A percentile compares a stretch with the other conserved stretches of the same genome.
phyloP scores from a whole-genome alignment of 2,888 invertebrate species.

The Resseliella maxima region DNA sequence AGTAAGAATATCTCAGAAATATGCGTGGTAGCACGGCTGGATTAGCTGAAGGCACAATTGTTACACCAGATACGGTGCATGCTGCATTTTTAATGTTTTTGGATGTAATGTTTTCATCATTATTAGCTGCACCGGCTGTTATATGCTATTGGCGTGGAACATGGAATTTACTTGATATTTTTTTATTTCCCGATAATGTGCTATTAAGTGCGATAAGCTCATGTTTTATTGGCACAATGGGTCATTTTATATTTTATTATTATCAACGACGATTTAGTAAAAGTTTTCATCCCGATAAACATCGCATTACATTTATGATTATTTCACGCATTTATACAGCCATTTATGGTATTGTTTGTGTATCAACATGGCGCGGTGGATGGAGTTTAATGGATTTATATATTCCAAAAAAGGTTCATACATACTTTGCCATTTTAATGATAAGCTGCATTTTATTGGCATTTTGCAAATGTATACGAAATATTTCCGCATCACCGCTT shows the following conservation, averaged over 20 bases:
- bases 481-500: conserved; percentile 86
- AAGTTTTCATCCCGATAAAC: conserved; percentile 75
- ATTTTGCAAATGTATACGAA: conserved; percentile 77
- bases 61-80: conserved; percentile 61
- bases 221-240: conserved; percentile 76
- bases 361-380: conserved; percentile 88
- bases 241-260: conserved; percentile 77
- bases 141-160: conserved; percentile 89
- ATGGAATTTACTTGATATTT: conserved; percentile 81
- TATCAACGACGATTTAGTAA: conserved; percentile 74
- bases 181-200: conserved; percentile 74
- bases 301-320: conserved; percentile 76
- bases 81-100: conserved; percentile 74
- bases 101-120: conserved; percentile 78
- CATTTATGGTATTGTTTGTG: conserved; percentile 82
- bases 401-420: conserved; percentile 72
- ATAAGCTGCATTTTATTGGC: conserved; percentile 77
- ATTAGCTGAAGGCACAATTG: conserved; percentile 57
- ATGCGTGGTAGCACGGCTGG: conserved; percentile 61
- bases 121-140: conserved; percentile 82
- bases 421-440: conserved; percentile 74
- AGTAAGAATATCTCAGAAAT: neutral
- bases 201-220: conserved; percentile 76
- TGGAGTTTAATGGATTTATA: conserved; percentile 81
- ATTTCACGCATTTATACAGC: conserved; percentile 80